These are phyloP conservation scores for Anarhynchus alexandrinus DNA, from an alignment of 2,113 vertebrate genomes.

Conservation along the genomic window DNA sequence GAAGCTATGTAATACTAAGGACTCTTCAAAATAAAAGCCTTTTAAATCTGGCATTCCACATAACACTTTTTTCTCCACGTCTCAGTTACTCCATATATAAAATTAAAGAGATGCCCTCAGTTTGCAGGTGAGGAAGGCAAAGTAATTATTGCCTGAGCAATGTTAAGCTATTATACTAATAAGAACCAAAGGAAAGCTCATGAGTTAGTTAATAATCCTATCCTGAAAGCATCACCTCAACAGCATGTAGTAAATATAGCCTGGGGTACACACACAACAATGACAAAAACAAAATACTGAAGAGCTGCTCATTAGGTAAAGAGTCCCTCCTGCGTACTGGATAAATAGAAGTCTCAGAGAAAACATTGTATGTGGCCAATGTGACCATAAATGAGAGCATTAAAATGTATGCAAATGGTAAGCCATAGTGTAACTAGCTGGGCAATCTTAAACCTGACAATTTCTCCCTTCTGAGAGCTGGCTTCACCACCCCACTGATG, in stretches of 20 bases:
- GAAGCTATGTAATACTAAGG: neutral
- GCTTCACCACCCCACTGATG: neutral
- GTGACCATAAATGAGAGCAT: neutral
- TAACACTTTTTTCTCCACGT: neutral
- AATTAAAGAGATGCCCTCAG: neutral
- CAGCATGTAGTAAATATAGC: neutral
- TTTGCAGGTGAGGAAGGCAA: neutral
- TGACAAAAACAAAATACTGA: neutral
- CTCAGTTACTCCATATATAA: neutral
- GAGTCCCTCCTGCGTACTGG: neutral
- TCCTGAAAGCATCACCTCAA: neutral
- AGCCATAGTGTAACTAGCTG: neutral
- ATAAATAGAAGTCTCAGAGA: neutral
- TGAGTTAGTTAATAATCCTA: neutral
- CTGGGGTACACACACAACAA: neutral
- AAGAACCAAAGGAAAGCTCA: neutral
- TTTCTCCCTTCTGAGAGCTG: neutral
- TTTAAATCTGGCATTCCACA: neutral
- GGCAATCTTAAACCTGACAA: neutral
- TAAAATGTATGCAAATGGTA: fast-evolving
- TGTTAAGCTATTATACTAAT: neutral
- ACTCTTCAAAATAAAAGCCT: neutral
- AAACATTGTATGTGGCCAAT: neutral
- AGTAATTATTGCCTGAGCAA: slow-evolving; percentile 6
- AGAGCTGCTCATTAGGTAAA: neutral